Base-by-base conservation (phyloP, 2,888 invertebrate species). In the Heliconius sara region DNA sequence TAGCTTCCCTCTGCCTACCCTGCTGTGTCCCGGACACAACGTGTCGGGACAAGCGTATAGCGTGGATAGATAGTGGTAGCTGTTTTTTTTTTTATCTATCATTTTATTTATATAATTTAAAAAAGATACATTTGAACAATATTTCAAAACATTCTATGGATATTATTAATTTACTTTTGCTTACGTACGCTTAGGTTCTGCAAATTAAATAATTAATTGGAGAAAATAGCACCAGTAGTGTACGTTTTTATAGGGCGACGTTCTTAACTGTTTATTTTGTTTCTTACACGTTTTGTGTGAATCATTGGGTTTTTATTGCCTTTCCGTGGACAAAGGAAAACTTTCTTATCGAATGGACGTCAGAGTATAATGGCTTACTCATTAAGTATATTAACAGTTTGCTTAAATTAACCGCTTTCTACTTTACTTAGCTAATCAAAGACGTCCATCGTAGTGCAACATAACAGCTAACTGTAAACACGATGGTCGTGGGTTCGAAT, bases 241-340 rank as follows among this genome's bases (percentile, higher is more conserved):
- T 71, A 39, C 19, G 0, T 13, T 70, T 60, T 77, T 34, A 22
- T 57, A 39, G 57, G 47, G 60, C 67, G 73, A 67, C 43, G 57
- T 57, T 72, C 57, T 60, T 74, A 71, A 70, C 34, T 71, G 67
- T 60, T 60, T 73, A 66, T 73, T 57, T 73, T n/a, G 30, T 47
- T 65, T 43, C n/a, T 72, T 47, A 25, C 70, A 79, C 68, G 66
- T 70, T 79, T 76, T 70, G 66, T 73, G 52, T 79, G 81, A 81
- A 39, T 79, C 81, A 81, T 74, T 43, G 34, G 65, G 77, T 67
- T 47, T 74, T 77, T 76, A 80, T 75, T 77, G 70, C 52, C 63
- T 65, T 79, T 74, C 27, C 72, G 74, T 47, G 75, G 39, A 79
- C 70, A 79, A 79, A 77, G 81, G 34, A 52, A 66, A 52, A 57